Percentiles rank a stretch among this genome's conserved stretches.
phyloP scores from a whole-genome alignment of 2,113 vertebrate species.

The Pseudorectes ferrugineus region DNA sequence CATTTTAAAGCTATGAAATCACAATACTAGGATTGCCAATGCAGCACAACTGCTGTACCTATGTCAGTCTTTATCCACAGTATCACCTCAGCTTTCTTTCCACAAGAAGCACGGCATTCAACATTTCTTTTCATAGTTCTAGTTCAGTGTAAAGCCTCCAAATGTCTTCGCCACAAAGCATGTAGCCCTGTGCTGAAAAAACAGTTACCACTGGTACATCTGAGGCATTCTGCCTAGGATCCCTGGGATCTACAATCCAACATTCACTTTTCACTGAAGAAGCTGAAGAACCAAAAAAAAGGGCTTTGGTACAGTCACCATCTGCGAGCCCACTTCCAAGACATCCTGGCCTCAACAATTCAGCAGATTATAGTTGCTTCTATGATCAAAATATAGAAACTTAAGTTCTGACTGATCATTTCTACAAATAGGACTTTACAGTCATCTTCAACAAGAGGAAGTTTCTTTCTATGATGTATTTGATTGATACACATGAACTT shows the following conservation, averaged over 20 bases:
- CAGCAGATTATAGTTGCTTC: neutral
- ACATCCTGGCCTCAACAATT: neutral
- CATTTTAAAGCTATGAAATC: neutral
- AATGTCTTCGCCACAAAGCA: neutral
- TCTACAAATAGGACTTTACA: neutral
- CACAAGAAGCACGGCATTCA: neutral
- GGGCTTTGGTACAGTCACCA: rapidly evolving
- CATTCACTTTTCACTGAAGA: neutral
- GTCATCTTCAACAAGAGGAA: neutral
- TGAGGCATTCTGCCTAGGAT: neutral
- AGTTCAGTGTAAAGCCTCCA: neutral
- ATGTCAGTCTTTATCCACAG: neutral
- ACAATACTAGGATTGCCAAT: neutral
- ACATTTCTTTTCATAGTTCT: neutral
- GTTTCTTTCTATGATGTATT: neutral
- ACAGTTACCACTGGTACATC: neutral
- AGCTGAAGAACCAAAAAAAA: neutral
- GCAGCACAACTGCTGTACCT: neutral
- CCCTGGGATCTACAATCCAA: neutral
- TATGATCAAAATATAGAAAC: neutral
- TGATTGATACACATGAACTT: neutral
- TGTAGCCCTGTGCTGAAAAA: neutral
- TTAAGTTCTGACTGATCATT: neutral
- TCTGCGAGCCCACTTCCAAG: rapidly evolving
- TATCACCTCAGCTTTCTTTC: neutral